phyloP scores from a whole-genome alignment of 2,113 vertebrate genomes.

The Lipophrys pholis region DNA sequence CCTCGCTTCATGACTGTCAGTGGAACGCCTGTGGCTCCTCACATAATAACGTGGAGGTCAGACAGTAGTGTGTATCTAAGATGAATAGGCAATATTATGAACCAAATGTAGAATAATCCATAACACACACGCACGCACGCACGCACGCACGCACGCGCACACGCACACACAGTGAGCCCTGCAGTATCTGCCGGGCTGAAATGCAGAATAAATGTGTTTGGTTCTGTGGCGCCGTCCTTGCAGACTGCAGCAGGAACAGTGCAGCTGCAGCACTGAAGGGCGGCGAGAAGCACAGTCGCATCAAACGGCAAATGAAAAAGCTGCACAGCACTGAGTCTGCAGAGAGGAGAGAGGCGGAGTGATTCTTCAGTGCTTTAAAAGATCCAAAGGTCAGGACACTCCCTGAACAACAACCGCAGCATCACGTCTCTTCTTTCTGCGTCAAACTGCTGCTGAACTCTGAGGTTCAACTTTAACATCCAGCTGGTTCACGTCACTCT shows the following conservation, averaged over 20 bases:
- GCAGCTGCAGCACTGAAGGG: slow-evolving; percentile 58
- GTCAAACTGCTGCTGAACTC: not conserved
- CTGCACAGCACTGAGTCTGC: slow-evolving; percentile 45
- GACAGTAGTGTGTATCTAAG: no score
- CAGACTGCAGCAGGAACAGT: slow-evolving; percentile 61
- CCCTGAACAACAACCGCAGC: slow-evolving; percentile 24
- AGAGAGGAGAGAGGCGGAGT: slow-evolving; percentile 26
- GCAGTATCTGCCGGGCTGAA: not conserved
- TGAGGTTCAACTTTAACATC: no score
- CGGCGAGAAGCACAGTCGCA: slow-evolving; percentile 53
- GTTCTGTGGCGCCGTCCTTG: slow-evolving; percentile 38
- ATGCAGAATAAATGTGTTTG: not conserved
- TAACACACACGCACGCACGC: no score
- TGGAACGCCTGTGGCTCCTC: no score
- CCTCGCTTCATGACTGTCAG: no score
- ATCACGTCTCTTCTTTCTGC: slow-evolving; percentile 8
- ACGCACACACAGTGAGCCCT: no score
- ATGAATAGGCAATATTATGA: no score
- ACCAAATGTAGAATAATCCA: no score
- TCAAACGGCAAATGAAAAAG: slow-evolving; percentile 39
- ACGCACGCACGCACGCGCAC: no score
- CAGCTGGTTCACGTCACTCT: no score
- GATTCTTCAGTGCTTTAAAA: slow-evolving; percentile 31
- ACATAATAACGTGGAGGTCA: no score
- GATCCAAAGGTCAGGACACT: slow-evolving; percentile 49